These are phyloP conservation scores for Melospiza georgiana DNA, from an alignment of 2,113 vertebrate species.

Conservation along the genomic window DNA sequence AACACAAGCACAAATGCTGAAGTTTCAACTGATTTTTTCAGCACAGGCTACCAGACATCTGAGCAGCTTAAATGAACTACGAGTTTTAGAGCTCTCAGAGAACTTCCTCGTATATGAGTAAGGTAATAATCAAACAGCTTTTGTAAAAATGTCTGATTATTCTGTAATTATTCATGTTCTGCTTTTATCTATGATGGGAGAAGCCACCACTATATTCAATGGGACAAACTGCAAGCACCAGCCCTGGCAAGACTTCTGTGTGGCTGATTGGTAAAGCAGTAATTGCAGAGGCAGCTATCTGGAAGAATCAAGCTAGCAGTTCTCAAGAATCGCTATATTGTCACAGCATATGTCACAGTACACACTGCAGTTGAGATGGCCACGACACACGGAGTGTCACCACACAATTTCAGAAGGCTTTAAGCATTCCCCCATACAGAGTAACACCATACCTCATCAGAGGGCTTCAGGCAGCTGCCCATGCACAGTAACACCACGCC, in stretches of 20 bases:
- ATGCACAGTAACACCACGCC: background rate
- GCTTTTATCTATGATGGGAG: background rate
- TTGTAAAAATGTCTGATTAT: background rate
- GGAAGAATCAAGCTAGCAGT: background rate
- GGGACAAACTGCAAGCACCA: background rate
- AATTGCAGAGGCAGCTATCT: background rate
- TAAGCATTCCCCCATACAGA: background rate
- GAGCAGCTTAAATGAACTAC: background rate
- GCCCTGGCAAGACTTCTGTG: background rate
- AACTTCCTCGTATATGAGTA: background rate
- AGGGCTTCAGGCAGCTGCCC: background rate
- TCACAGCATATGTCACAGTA: background rate
- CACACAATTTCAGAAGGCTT: background rate
- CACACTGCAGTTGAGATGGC: background rate
- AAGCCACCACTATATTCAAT: background rate
- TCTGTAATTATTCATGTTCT: background rate
- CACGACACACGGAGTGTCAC: background rate
- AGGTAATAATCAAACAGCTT: background rate
- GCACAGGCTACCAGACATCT: background rate
- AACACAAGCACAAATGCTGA: fast-evolving
- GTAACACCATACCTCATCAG: background rate
- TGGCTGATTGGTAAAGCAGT: background rate
- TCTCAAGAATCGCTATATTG: background rate
- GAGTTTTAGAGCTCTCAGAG: background rate
- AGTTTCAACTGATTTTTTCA: background rate